Conservation (phyloP, 2,888 invertebrate species). For the Eupeodes luniger region DNA sequence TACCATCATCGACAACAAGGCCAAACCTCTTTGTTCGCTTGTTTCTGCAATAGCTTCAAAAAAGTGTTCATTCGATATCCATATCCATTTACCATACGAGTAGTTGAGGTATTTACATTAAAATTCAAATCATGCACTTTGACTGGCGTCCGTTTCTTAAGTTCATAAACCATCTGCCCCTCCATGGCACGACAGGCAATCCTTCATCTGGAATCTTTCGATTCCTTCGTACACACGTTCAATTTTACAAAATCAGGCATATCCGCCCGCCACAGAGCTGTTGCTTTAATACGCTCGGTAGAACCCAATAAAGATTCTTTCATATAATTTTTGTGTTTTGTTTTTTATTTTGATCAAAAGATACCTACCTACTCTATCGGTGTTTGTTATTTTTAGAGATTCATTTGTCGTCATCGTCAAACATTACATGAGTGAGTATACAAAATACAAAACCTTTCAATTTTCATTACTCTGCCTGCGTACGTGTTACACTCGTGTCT, state of each 20-base stretch:
- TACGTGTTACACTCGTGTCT: conserved; percentile 58
- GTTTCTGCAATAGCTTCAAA: conserved; percentile 25
- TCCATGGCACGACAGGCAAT: conserved; percentile 42
- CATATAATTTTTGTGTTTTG: not conserved
- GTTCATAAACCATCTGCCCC: conserved; percentile 65
- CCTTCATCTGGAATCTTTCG: conserved; percentile 63
- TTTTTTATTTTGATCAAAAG: conserved; percentile 37
- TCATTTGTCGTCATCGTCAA: conserved; percentile 67
- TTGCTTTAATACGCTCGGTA: conserved; percentile 17
- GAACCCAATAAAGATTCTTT: conserved; percentile 54
- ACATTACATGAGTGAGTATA: conserved; percentile 38
- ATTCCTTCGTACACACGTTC: conserved; percentile 55
- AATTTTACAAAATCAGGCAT: conserved; percentile 13
- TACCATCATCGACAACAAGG: conserved; percentile 30
- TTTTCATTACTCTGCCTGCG: conserved; percentile 53
- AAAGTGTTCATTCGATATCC: conserved; percentile 36
- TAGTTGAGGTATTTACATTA: conserved; percentile 38
- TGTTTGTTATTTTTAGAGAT: conserved; percentile 71
- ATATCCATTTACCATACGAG: not conserved
- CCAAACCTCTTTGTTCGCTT: conserved; percentile 47
- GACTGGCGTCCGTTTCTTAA: conserved; percentile 70
- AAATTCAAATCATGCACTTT: conserved; percentile 64
- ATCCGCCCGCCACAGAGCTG: conserved; percentile 18
- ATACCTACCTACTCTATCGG: conserved; percentile 34
- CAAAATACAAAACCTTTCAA: conserved; percentile 64